Conservation (phyloP, 1,140 invertebrate species). For the Drosophila repleta region DNA sequence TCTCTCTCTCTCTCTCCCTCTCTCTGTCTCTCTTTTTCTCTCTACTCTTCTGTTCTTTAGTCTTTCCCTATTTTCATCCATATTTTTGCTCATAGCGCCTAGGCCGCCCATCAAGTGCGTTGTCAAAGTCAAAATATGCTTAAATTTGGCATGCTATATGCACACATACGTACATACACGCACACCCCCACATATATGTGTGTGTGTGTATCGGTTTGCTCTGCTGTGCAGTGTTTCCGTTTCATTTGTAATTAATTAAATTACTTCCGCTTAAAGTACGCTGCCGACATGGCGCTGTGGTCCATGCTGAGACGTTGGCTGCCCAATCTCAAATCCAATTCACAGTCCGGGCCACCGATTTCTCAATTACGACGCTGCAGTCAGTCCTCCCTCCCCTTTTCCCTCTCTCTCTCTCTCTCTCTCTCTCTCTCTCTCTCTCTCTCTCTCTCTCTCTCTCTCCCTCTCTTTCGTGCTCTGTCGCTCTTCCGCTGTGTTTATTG, state of each 20-base stretch:
- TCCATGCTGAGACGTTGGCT: constrained; percentile 24
- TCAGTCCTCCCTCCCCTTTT: constrained; percentile 10
- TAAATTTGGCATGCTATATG: constrained; percentile 36
- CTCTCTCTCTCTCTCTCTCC: neutral
- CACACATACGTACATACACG: constrained; percentile 1
- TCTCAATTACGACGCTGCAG: constrained; percentile 67
- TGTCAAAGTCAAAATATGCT: constrained; percentile 27
- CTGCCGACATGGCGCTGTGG: constrained; percentile 51
- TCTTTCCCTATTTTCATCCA: neutral
- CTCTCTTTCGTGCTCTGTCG: neutral
- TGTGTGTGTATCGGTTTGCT: constrained; percentile 7
- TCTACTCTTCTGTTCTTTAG: neutral
- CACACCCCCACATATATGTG: too few relatives aligned
- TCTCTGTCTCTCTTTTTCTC: neutral
- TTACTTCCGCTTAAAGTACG: constrained; percentile 82
- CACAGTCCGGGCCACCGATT: constrained; percentile 67
- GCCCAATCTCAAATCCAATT: constrained; percentile 36
- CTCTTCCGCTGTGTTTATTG: constrained; percentile 59
- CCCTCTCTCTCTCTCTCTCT: neutral
- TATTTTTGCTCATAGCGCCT: constrained; percentile 56
- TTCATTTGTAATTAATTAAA: constrained; percentile 84
- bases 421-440: neutral
- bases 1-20: neutral
- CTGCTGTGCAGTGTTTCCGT: constrained; percentile 70
- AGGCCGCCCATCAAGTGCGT: constrained; percentile 31